Evolutionary conservation across 1,140 invertebrate genomes (phyloP).

Genomic region (Bombus pyrosoma): DNA sequence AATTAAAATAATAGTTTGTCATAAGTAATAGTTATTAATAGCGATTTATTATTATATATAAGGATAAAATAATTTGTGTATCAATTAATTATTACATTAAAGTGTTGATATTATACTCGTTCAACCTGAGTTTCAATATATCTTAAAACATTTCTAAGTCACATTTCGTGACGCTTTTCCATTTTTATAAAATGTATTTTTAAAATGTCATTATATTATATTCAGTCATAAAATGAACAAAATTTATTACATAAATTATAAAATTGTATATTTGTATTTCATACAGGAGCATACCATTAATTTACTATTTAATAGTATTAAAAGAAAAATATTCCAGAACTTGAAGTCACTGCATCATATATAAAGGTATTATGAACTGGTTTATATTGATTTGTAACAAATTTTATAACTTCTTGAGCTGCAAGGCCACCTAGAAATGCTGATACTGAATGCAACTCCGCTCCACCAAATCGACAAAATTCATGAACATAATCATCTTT

Average conservation of each 20-base stretch:
- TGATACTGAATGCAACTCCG: constrained; percentile 97
- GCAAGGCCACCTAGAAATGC: constrained; percentile 95
- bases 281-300: constrained; percentile 32
- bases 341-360: constrained; percentile 96
- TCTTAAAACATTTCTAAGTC: not conserved
- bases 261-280: constrained; percentile 43
- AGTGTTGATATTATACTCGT: constrained; percentile 80
- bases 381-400: constrained; percentile 98
- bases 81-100: constrained; percentile 80
- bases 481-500: constrained; percentile 98
- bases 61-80: constrained; percentile 77
- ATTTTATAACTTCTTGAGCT: constrained; percentile 98
- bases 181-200: not conserved
- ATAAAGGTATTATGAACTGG: constrained; percentile 98
- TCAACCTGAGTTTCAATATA: constrained; percentile 59
- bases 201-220: not conserved
- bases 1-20: constrained; percentile 71
- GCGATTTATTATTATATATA: constrained; percentile 78
- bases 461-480: constrained; percentile 96
- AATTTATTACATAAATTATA: constrained; percentile 27
- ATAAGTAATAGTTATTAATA: constrained; percentile 76
- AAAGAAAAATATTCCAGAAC: constrained; percentile 89
- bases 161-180: not conserved
- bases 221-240: not conserved
- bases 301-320: constrained; percentile 73